These are phyloP conservation scores for Melanerpes aurifrons DNA, from an alignment of 2,113 vertebrate genomes.

Conservation along the genomic window DNA sequence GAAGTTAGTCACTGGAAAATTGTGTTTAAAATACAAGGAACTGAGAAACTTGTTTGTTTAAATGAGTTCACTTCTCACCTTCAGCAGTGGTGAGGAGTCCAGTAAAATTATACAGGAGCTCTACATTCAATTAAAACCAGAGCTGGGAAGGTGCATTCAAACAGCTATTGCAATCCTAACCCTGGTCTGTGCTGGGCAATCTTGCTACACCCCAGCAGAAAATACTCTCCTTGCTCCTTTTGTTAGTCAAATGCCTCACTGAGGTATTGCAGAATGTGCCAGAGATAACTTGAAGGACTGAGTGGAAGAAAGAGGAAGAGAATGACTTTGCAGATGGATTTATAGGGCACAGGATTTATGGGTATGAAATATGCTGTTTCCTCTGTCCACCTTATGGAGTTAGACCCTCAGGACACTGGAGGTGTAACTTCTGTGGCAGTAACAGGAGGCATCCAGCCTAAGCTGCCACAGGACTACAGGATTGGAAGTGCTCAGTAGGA, in stretches of 20 bases:
- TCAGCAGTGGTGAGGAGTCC: too few species aligned
- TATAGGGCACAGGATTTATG: too few species aligned
- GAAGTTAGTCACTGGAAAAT: neutral
- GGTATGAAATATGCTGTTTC: too few species aligned
- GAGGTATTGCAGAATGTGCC: neutral
- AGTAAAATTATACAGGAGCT: neutral
- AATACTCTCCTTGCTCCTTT: neutral
- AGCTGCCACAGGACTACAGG: neutral
- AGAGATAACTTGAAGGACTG: neutral
- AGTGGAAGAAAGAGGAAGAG: neutral
- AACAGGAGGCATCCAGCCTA: too few species aligned
- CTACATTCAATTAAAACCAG: neutral
- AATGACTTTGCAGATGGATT: too few species aligned
- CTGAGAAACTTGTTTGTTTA: accelerated
- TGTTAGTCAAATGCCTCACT: neutral
- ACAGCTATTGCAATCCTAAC: neutral
- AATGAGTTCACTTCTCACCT: neutral
- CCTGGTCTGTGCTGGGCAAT: neutral
- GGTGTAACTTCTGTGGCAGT: too few species aligned
- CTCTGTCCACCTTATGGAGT: too few species aligned
- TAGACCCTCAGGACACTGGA: too few species aligned
- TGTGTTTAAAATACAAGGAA: neutral
- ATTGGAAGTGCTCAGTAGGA: neutral
- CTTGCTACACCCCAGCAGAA: neutral
- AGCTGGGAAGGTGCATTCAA: neutral